phyloP scores from a whole-genome alignment of 2,797 vertebrate genomes.

The Catamblyrhynchus diadema region DNA sequence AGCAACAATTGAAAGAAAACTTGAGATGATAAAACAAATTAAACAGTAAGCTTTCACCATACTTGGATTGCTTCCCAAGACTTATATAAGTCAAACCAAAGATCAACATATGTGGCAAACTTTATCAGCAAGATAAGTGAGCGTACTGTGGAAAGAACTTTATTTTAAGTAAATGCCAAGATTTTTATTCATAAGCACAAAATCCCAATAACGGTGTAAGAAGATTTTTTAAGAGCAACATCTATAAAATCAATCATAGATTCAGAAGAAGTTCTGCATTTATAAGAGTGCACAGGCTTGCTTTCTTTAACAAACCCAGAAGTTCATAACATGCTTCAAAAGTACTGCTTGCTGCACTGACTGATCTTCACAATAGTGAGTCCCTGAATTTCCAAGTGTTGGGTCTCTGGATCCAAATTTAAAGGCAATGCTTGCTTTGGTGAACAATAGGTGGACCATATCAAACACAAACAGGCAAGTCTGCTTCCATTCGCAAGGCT shows the following conservation, averaged over 20 bases:
- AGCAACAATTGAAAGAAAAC: constrained; percentile 40
- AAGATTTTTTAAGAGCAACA: neutral
- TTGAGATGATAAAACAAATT: constrained; percentile 19
- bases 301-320: neutral
- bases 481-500: neutral
- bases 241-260: neutral
- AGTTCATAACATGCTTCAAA: neutral
- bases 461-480: neutral
- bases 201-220: neutral
- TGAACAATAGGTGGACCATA: neutral
- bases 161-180: neutral
- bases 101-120: neutral
- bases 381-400: neutral
- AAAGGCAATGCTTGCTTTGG: neutral
- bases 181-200: neutral
- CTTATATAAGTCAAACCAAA: neutral
- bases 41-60: neutral
- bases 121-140: neutral
- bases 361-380: neutral
- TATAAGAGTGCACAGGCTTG: neutral
- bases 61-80: neutral
- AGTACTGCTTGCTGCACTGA: neutral
- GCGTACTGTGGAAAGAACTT: neutral
- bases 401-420: neutral
- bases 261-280: neutral